A percentile compares a stretch with the other conserved stretches of the same genome.
These are phyloP conservation scores for Prionace glauca DNA, from an alignment of 2,797 vertebrate species.

Conservation along the genomic window DNA sequence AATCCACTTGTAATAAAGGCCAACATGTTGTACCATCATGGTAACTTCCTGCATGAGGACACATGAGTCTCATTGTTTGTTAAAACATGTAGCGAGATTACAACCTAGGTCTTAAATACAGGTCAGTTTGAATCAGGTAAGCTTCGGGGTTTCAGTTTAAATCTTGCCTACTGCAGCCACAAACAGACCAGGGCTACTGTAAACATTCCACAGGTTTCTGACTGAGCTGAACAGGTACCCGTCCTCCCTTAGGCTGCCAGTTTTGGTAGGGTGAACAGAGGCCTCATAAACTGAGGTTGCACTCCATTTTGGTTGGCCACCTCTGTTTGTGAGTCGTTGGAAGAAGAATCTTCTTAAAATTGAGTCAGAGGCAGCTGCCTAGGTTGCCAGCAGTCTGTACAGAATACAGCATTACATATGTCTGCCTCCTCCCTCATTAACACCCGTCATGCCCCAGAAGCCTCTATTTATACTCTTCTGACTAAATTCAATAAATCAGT, in stretches of 20 bases:
- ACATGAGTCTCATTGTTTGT: too few relatives aligned
- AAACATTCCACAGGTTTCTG: not conserved
- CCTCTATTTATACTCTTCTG: too few relatives aligned
- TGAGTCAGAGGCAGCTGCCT: not conserved
- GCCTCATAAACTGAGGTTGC: not conserved
- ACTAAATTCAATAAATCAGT: too few relatives aligned
- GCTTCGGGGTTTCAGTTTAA: not conserved
- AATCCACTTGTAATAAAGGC: too few relatives aligned
- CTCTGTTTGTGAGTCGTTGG: not conserved
- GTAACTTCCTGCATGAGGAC: too few relatives aligned
- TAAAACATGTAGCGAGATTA: too few relatives aligned
- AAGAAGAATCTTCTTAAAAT: not conserved
- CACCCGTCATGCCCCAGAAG: too few relatives aligned
- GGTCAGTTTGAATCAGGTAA: not conserved
- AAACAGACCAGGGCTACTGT: not conserved
- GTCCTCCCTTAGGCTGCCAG: too few relatives aligned
- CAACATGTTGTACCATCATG: too few relatives aligned
- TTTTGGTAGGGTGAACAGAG: not conserved
- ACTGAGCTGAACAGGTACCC: not conserved
- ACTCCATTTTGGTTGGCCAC: not conserved
- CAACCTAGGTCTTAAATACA: too few relatives aligned
- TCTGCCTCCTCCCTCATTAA: too few relatives aligned
- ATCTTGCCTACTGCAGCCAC: not conserved
- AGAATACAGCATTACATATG: too few relatives aligned
- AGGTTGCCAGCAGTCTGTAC: not conserved